phyloP scores from a whole-genome alignment of 2,888 invertebrate genomes.

The Noctua pronuba region DNA sequence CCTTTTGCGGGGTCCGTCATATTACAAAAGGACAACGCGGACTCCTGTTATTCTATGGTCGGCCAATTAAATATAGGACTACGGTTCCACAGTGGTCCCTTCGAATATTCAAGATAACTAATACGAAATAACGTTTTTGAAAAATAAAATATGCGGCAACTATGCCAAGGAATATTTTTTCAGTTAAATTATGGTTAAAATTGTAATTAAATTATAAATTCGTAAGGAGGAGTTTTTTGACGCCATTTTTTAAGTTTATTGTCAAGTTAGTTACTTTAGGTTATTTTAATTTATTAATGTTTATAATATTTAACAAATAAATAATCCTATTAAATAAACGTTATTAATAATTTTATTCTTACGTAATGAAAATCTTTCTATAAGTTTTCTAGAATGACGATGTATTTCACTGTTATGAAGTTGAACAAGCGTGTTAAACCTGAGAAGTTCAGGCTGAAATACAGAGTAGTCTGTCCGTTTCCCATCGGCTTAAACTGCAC shows the following conservation, averaged over 20 bases:
- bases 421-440: constrained; percentile 10
- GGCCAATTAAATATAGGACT: constrained; percentile 80
- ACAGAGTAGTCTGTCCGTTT: constrained; percentile 7
- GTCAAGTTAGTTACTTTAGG: too few relatives aligned
- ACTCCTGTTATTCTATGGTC: constrained; percentile 74
- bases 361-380: background rate
- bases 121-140: background rate
- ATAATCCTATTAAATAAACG: too few relatives aligned
- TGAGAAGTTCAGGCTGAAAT: background rate
- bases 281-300: too few relatives aligned
- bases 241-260: too few relatives aligned
- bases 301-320: too few relatives aligned
- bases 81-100: constrained; percentile 70
- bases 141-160: background rate
- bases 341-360: too few relatives aligned
- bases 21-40: constrained; percentile 84
- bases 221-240: too few relatives aligned
- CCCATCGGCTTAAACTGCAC: constrained; percentile 1
- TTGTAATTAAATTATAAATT: background rate
- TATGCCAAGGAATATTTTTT: background rate
- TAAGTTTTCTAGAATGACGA: background rate
- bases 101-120: background rate
- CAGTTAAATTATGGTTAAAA: background rate
- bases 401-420: constrained; percentile 2
- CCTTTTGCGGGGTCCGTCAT: constrained; percentile 79